phyloP scores from a whole-genome alignment of 2,113 vertebrate genomes.

The Tautogolabrus adspersus region DNA sequence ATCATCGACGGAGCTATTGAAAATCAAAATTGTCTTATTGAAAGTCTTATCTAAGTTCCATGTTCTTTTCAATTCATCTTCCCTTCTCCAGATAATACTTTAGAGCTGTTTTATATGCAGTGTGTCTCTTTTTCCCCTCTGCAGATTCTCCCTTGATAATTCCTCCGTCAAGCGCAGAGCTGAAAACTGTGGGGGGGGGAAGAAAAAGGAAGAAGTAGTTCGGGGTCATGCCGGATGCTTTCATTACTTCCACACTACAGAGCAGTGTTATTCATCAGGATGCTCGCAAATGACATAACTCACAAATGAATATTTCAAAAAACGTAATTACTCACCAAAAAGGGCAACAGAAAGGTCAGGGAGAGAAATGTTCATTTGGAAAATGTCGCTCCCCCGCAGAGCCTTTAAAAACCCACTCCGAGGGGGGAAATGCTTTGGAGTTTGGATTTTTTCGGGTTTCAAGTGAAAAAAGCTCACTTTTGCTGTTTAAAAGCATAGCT shows the following conservation, averaged over 20 bases:
- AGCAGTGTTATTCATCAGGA: conserved; percentile 38
- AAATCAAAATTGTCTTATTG: conserved; percentile 61
- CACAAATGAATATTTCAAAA: conserved; percentile 67
- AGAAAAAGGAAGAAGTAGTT: not conserved
- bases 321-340: conserved; percentile 70
- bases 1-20: conserved; percentile 36
- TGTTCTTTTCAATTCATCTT: conserved; percentile 47
- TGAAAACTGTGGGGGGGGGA: conserved; percentile 3
- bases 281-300: conserved; percentile 51
- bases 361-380: conserved; percentile 70
- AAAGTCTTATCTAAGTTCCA: conserved; percentile 45
- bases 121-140: conserved; percentile 26
- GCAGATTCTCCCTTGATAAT: conserved; percentile 66
- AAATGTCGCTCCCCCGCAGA: conserved; percentile 71
- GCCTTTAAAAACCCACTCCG: conserved; percentile 53
- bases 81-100: conserved; percentile 20
- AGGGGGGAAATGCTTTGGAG: conserved; percentile 23
- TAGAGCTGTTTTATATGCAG: conserved; percentile 58
- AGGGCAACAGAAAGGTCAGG: conserved; percentile 76
- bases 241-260: conserved; percentile 28
- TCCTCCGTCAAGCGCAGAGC: conserved; percentile 63
- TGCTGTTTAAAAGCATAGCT: conserved; percentile 32
- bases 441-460: conserved; percentile 35
- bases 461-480: not conserved
- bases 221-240: conserved; percentile 23